A percentile compares a stretch with the other conserved stretches of the same genome.
These are phyloP conservation scores for Corythaeola cristata DNA, from an alignment of 2,113 vertebrate genomes.

Conservation along the genomic window DNA sequence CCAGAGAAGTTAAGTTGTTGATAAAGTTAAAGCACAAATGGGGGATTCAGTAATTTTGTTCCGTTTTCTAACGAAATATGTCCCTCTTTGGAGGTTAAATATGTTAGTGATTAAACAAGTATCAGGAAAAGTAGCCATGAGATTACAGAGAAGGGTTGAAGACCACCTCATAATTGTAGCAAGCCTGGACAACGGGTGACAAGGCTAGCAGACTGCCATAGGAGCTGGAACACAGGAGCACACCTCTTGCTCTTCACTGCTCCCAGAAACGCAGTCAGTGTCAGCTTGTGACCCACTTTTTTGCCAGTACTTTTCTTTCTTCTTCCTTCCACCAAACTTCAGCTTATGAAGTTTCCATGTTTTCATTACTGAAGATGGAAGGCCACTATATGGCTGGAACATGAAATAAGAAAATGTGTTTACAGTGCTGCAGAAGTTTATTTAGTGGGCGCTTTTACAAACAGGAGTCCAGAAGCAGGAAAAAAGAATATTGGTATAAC, in stretches of 20 bases:
- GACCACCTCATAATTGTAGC: not conserved
- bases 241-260: not conserved
- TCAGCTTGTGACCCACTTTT: not conserved
- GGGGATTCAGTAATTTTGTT: not conserved
- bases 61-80: not conserved
- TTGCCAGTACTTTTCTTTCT: not conserved
- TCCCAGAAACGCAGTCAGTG: not conserved
- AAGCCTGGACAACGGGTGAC: not conserved
- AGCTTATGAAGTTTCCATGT: not conserved
- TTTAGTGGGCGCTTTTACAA: not conserved
- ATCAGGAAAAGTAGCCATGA: not conserved
- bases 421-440: not conserved
- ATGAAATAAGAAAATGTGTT: not conserved
- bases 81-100: not conserved
- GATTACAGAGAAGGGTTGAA: not conserved
- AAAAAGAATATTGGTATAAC: too few species aligned
- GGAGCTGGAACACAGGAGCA: not conserved
- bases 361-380: not conserved
- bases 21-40: not conserved
- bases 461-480: not conserved
- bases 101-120: not conserved
- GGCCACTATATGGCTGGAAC: not conserved
- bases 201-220: not conserved
- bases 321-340: not conserved
- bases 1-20: not conserved